Conservation (phyloP, 1,140 invertebrate genomes). For the Drosophila ananassae region DNA sequence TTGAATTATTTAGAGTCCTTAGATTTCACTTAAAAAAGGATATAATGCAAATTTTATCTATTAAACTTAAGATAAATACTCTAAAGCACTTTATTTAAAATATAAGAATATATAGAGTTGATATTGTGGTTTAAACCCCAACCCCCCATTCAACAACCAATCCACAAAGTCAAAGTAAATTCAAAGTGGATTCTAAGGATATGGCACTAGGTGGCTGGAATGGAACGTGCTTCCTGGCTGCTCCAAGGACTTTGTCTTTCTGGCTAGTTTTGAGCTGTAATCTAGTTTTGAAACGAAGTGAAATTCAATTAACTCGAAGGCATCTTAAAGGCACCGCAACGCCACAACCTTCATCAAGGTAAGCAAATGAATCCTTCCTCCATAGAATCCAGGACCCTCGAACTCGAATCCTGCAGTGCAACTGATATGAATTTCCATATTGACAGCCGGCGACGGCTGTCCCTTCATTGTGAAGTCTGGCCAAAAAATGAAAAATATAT, state of each 20-base stretch:
- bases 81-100: too few species aligned
- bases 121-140: background rate
- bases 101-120: background rate
- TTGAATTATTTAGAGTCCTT: background rate
- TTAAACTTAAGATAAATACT: too few species aligned
- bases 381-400: background rate
- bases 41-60: too few species aligned
- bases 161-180: slow-evolving; percentile 58
- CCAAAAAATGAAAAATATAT: background rate
- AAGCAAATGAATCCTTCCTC: slow-evolving; percentile 6
- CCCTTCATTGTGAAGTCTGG: slow-evolving; percentile 27
- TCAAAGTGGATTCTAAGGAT: slow-evolving; percentile 16
- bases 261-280: slow-evolving; percentile 55
- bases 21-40: too few species aligned
- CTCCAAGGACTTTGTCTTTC: slow-evolving; percentile 47
- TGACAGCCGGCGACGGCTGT: slow-evolving; percentile 77
- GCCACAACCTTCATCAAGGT: slow-evolving; percentile 19
- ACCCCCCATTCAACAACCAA: slow-evolving; percentile 18
- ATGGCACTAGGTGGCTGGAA: background rate
- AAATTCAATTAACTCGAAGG: slow-evolving; percentile 65
- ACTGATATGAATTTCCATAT: slow-evolving; percentile 81
- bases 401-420: slow-evolving; percentile 32
- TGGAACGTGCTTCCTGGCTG: slow-evolving; percentile 49
- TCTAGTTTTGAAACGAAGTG: slow-evolving; percentile 50
- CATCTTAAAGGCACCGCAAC: slow-evolving; percentile 49